Conservation (phyloP, 1,140 invertebrate genomes). For the Sinella curviseta region DNA sequence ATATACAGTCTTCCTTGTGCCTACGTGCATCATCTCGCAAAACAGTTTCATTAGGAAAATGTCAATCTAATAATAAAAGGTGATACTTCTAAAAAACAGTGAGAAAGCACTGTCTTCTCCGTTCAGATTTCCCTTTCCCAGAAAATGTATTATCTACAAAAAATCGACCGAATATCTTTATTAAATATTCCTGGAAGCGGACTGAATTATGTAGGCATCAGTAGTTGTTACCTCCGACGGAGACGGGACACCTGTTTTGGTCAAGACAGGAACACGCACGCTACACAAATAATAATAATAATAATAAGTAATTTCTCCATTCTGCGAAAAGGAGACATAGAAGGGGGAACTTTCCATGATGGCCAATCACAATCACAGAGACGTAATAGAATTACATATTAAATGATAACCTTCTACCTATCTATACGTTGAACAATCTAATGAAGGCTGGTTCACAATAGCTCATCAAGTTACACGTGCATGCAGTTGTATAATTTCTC, state of each 20-base stretch:
- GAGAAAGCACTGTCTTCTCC: slow-evolving; percentile 1
- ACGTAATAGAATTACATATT: not conserved
- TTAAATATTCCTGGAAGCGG: no score
- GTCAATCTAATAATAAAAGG: slow-evolving; percentile 5
- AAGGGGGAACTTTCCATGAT: not conserved
- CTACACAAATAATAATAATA: no score
- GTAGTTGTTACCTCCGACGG: no score
- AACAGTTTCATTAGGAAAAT: slow-evolving; percentile 21
- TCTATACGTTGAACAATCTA: no score
- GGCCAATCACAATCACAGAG: not conserved
- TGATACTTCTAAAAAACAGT: not conserved
- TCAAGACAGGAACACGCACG: no score
- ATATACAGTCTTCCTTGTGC: no score
- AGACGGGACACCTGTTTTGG: not conserved
- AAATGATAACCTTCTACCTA: not conserved
- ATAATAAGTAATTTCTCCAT: not conserved
- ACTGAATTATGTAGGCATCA: no score
- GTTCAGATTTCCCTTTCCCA: not conserved
- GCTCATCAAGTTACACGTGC: no score
- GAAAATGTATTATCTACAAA: not conserved
- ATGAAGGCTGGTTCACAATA: no score
- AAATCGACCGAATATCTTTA: no score
- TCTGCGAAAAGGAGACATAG: not conserved
- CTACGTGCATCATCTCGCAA: not conserved
- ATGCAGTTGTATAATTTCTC: no score